Percentiles rank a stretch among this genome's conserved stretches.
These are phyloP conservation scores for Icerya purchasi DNA, from an alignment of 2,888 invertebrate species.

Conservation along the genomic window DNA sequence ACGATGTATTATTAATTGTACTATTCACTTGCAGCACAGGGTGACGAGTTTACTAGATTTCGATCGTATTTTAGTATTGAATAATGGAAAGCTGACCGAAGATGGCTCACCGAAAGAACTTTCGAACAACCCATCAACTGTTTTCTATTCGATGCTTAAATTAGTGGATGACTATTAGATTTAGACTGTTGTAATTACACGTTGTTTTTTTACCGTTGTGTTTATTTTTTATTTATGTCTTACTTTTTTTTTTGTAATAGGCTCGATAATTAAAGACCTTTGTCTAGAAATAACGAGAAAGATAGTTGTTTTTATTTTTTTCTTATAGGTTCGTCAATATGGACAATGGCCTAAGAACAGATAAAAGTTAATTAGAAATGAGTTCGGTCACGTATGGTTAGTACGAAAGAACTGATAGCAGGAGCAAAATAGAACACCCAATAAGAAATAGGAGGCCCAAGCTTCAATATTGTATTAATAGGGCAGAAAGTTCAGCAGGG, in stretches of 20 bases:
- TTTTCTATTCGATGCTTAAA: slow-evolving; percentile 37
- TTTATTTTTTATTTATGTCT: background rate
- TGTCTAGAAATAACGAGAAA: too few species aligned
- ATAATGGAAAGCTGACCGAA: slow-evolving; percentile 42
- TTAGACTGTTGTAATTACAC: background rate
- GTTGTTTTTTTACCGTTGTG: background rate
- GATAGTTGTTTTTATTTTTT: too few species aligned
- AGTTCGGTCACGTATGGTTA: too few species aligned
- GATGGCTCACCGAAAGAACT: slow-evolving; percentile 39
- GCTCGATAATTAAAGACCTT: too few species aligned
- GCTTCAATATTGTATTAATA: too few species aligned
- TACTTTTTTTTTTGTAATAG: background rate
- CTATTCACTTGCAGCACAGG: slow-evolving; percentile 37
- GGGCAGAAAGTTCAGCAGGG: too few species aligned
- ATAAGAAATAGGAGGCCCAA: too few species aligned
- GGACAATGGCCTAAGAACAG: too few species aligned
- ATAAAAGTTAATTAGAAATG: too few species aligned
- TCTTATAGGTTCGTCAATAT: too few species aligned
- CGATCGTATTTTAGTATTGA: slow-evolving; percentile 45
- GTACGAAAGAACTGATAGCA: too few species aligned
- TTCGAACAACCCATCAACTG: slow-evolving; percentile 32
- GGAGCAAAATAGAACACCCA: too few species aligned
- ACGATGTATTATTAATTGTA: slow-evolving; percentile 4
- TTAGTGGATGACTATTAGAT: slow-evolving; percentile 20
- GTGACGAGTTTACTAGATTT: slow-evolving; percentile 47